These are phyloP conservation scores for Nipponacmea schrenckii DNA, from an alignment of 2,888 invertebrate genomes.

Conservation along the genomic window DNA sequence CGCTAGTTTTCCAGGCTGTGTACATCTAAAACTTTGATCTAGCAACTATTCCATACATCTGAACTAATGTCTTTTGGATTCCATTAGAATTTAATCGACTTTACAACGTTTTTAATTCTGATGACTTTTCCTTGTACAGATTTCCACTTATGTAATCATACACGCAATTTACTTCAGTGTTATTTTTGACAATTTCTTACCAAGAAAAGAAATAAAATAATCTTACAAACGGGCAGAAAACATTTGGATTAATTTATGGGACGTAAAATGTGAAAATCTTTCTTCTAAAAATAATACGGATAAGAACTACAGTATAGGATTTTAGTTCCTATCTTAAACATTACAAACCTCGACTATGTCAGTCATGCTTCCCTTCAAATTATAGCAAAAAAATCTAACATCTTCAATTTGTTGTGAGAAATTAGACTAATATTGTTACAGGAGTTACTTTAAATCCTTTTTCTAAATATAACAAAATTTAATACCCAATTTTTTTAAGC, in stretches of 20 bases:
- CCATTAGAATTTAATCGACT: conserved; percentile 3
- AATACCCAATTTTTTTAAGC: not conserved
- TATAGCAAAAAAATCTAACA: too few species aligned
- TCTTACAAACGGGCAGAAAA: not conserved
- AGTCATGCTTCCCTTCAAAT: too few species aligned
- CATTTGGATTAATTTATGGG: not conserved
- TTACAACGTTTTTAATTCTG: not conserved
- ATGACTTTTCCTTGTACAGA: not conserved
- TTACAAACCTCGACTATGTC: too few species aligned
- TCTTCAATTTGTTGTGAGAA: not conserved
- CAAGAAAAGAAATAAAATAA: conserved; percentile 3
- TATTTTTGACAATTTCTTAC: not conserved
- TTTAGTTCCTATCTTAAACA: too few species aligned
- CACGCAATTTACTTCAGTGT: not conserved
- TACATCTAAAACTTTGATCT: not conserved
- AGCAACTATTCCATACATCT: not conserved
- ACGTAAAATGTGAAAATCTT: not conserved
- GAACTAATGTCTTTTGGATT: not conserved
- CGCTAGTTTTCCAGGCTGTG: conserved; percentile 7
- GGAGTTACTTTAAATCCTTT: not conserved
- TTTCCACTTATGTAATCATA: conserved; percentile 4
- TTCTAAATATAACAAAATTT: not conserved
- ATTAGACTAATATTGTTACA: conserved; percentile 1
- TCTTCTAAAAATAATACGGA: too few species aligned
- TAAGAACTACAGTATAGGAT: too few species aligned